Conservation (phyloP, 2,797 vertebrate genomes). For the Poeciliopsis infans region DNA sequence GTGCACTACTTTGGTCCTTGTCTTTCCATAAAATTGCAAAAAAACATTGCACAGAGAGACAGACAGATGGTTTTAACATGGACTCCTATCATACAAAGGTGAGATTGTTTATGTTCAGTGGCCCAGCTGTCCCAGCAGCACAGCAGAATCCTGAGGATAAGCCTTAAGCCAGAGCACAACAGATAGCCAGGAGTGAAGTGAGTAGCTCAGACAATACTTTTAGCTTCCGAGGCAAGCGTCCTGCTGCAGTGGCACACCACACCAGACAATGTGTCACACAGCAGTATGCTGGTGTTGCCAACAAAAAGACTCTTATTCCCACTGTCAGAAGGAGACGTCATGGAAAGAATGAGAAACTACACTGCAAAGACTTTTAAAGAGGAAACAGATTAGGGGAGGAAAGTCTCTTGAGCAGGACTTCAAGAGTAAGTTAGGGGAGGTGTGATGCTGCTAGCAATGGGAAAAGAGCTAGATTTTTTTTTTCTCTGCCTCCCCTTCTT, state of each 20-base stretch:
- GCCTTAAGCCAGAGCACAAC: constrained; percentile 73
- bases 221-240: constrained; percentile 67
- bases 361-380: constrained; percentile 34
- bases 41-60: neutral
- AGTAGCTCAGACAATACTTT: constrained; percentile 68
- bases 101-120: constrained; percentile 71
- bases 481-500: constrained; percentile 13
- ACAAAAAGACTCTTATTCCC: constrained; percentile 68
- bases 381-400: constrained; percentile 44
- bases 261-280: constrained; percentile 74
- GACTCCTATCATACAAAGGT: constrained; percentile 64
- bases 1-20: neutral
- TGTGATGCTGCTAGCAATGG: constrained; percentile 63
- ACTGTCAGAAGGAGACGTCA: constrained; percentile 59
- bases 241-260: constrained; percentile 69
- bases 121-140: constrained; percentile 66
- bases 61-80: constrained; percentile 29
- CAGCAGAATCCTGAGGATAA: constrained; percentile 74
- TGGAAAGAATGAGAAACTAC: constrained; percentile 58
- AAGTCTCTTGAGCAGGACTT: constrained; percentile 64
- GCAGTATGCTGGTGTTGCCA: constrained; percentile 63
- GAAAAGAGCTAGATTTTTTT: constrained; percentile 62
- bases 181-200: constrained; percentile 71
- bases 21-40: neutral
- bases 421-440: constrained; percentile 69